Base-by-base conservation (phyloP, 2,113 vertebrate species). In the Cinclus mexicanus region DNA sequence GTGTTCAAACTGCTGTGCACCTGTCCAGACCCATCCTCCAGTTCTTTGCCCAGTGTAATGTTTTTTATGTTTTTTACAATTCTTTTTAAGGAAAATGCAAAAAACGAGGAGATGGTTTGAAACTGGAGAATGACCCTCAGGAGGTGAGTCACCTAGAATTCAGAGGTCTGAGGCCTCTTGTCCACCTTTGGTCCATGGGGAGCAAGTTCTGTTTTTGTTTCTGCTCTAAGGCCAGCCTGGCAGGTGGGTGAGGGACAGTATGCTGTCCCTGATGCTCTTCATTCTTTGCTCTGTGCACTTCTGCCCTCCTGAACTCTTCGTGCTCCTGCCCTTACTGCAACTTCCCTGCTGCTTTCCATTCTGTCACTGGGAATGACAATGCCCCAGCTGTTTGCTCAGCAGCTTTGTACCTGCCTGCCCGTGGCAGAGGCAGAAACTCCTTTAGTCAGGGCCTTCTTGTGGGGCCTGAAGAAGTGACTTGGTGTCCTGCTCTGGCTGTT, bases 91-190 rank as follows among this genome's bases (percentile, higher is more conserved):
- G 99, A 88, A 99, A 99, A 97, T 98, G 99, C 86, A 99, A 99
- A 96, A 99, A 98, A 84, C 98, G 98, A 53, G 98, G 99, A 7
- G 99, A 99, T 12, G 98, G 98, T 68, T 96, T 99, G 97, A 99
- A 99, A 96, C 98, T 99, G 97, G 99, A 99, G 93, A 99, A 99
- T 11, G 99, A 99, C 88, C 98, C 99, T 56, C 99, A 99, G 97
- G 99, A 99, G 99, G 99, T 99, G 95, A 98, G 97, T 95, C 10
- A 17, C 44, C 39, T 72, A 76, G 63, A 53, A 18, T 25, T 26
- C 46, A 29, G 42, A 41, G 83, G 31, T 63, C 64, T 74, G 31
- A 90, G 82, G 88, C 49, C 44, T 79, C 49, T 89, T n/a, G 14
- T 56, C 35, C 13, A 3, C 17, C 33, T 82, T 81, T 70, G 56